Conservation (phyloP, 2,888 invertebrate genomes). For the Acronicta alni region DNA sequence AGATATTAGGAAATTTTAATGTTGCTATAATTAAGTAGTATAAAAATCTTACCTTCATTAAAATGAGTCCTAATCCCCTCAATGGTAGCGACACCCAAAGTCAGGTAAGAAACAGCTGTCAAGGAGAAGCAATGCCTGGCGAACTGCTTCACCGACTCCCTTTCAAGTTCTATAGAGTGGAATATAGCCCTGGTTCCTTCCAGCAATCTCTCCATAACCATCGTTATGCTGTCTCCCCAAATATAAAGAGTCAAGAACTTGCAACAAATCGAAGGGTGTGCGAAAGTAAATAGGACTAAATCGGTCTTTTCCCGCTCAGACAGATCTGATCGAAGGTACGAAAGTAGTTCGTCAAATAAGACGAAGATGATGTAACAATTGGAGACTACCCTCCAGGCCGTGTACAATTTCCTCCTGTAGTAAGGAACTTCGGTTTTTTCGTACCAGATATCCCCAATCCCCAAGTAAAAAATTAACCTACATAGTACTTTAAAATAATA, state of each 20-base stretch:
- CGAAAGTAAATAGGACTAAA: constrained; percentile 64
- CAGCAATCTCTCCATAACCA: constrained; percentile 64
- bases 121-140: constrained; percentile 52
- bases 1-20: too few relatives aligned
- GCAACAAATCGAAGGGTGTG: constrained; percentile 60
- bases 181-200: constrained; percentile 61
- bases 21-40: too few relatives aligned
- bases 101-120: constrained; percentile 43
- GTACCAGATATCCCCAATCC: constrained; percentile 71
- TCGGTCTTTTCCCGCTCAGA: constrained; percentile 67
- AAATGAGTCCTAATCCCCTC: constrained; percentile 62
- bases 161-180: constrained; percentile 58
- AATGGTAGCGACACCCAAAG: constrained; percentile 55
- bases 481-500: constrained; percentile 65
- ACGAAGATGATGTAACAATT: constrained; percentile 61
- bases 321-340: constrained; percentile 63
- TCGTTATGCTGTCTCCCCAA: constrained; percentile 59
- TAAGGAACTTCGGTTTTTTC: constrained; percentile 51
- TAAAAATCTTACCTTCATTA: constrained; percentile 62
- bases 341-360: constrained; percentile 62
- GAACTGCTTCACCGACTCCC: constrained; percentile 60
- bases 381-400: constrained; percentile 59
- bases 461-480: constrained; percentile 62
- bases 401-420: constrained; percentile 54
- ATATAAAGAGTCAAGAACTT: constrained; percentile 66